Conservation (phyloP, 2,797 vertebrate genomes). For the Argya squamiceps region DNA sequence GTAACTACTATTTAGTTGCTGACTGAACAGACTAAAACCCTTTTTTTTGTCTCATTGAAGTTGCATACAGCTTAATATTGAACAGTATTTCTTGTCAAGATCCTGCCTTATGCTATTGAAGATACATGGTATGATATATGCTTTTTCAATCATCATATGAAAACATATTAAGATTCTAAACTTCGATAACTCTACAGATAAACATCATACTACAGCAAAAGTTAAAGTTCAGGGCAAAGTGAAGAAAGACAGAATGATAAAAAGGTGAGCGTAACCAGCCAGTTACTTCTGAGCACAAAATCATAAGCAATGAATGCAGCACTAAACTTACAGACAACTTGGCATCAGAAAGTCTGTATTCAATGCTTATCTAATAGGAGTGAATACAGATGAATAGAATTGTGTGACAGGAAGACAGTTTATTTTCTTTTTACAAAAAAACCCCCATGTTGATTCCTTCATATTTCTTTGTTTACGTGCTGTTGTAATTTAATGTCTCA, state of each 20-base stretch:
- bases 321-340: not conserved
- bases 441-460: accelerated
- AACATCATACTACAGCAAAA: not conserved
- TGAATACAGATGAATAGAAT: not conserved
- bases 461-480: not conserved
- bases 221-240: not conserved
- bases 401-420: not conserved
- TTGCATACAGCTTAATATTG: not conserved
- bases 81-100: not conserved
- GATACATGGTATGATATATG: not conserved
- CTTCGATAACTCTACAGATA: not conserved
- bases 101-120: not conserved
- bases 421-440: not conserved
- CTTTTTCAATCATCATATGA: not conserved
- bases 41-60: not conserved
- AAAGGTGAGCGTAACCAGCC: not conserved
- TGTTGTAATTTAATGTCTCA: not conserved
- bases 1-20: not conserved
- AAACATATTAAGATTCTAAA: not conserved
- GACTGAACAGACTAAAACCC: not conserved
- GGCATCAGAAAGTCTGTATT: not conserved
- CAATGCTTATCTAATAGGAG: not conserved
- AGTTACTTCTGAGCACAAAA: not conserved
- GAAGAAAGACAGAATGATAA: not conserved
- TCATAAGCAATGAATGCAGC: not conserved